Percentiles rank a stretch among this genome's conserved stretches.
Evolutionary conservation across 1,140 invertebrate species (phyloP).

Genomic region (Saxidomus purpurata): DNA sequence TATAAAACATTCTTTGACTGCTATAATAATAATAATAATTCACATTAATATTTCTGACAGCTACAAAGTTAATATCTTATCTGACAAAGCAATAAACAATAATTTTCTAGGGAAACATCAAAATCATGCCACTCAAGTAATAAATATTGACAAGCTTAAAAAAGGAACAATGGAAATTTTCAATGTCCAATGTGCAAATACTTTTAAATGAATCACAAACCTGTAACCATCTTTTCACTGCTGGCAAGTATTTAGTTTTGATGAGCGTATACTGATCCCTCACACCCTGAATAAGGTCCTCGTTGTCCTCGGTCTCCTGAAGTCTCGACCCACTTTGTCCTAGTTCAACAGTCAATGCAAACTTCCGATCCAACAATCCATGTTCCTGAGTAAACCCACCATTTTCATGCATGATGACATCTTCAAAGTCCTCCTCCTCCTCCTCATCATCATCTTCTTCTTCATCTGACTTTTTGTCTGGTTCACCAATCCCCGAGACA

Average conservation of each 20-base stretch:
- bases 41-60: too few relatives aligned
- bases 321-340: background rate
- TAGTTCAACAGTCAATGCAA: constrained; percentile 43
- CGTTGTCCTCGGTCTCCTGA: constrained; percentile 56
- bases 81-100: too few relatives aligned
- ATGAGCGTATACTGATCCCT: constrained; percentile 52
- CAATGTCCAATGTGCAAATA: too few relatives aligned
- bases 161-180: too few relatives aligned
- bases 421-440: background rate
- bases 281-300: constrained; percentile 22
- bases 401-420: background rate
- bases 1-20: too few relatives aligned
- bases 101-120: too few relatives aligned
- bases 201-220: constrained; percentile 14
- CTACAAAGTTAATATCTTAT: too few relatives aligned
- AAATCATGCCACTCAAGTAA: too few relatives aligned
- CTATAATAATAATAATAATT: too few relatives aligned
- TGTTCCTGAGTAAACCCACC: constrained; percentile 32
- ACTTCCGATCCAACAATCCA: constrained; percentile 37
- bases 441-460: constrained; percentile 1
- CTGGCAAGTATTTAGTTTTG: constrained; percentile 53
- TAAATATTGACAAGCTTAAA: too few relatives aligned
- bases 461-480: background rate
- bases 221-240: constrained; percentile 52
- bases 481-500: background rate